A percentile compares a stretch with the other conserved stretches of the same genome.
Evolutionary conservation across 2,113 vertebrate species (phyloP).

Genomic region (Beaufortia kweichowensis): DNA sequence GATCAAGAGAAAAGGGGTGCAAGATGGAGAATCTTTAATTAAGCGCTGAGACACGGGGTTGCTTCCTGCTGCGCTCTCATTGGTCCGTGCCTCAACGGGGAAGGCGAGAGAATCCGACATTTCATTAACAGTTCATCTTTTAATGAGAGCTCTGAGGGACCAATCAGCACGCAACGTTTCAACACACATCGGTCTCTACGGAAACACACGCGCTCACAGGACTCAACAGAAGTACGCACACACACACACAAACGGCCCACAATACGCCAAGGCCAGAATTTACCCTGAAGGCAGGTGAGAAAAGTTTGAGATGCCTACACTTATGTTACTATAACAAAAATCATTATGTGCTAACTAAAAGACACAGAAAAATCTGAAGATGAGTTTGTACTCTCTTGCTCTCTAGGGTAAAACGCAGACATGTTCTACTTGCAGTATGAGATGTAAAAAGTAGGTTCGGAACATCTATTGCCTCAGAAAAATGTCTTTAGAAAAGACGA

Average conservation of each 20-base stretch:
- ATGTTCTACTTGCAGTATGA: neutral
- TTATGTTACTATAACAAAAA: neutral
- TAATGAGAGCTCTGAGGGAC: conserved; percentile 59
- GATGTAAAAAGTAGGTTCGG: neutral
- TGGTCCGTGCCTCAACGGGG: conserved; percentile 48
- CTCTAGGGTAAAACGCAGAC: neutral
- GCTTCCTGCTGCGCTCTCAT: conserved; percentile 41
- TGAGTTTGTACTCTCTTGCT: too few species aligned
- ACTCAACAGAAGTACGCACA: conserved; percentile 12
- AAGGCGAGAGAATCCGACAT: conserved; percentile 51
- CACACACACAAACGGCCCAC: neutral
- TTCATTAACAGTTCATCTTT: conserved; percentile 56
- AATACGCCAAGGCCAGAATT: conserved; percentile 4
- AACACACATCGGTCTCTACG: neutral
- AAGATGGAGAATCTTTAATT: conserved; percentile 34
- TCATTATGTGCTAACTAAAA: too few species aligned
- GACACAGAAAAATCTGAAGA: too few species aligned
- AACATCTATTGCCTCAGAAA: neutral
- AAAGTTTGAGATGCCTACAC: neutral
- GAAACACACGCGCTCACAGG: conserved; percentile 29
- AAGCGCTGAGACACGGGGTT: neutral
- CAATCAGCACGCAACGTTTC: conserved; percentile 55
- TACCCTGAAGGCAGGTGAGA: neutral
- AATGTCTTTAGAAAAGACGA: too few species aligned
- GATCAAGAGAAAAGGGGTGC: neutral